These are phyloP conservation scores for Epinotia bilunana DNA, from an alignment of 2,888 invertebrate genomes.

Conservation along the genomic window DNA sequence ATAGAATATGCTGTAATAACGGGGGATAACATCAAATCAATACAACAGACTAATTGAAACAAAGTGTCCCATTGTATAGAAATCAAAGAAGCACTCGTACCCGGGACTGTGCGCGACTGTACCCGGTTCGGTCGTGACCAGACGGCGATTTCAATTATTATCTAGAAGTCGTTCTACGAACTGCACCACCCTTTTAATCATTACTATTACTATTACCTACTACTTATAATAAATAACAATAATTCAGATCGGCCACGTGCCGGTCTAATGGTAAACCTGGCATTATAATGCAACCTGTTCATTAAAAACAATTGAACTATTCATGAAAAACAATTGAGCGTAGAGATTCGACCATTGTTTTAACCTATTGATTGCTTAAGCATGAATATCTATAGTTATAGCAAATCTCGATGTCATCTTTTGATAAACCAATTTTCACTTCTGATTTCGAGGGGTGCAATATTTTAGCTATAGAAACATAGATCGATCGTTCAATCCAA, in stretches of 20 bases:
- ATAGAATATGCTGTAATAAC: too few relatives aligned
- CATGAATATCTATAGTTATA: too few relatives aligned
- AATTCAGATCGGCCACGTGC: conserved; percentile 30
- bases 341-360: too few relatives aligned
- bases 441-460: too few relatives aligned
- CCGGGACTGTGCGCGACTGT: conserved; percentile 54
- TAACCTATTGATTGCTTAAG: too few relatives aligned
- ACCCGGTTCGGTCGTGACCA: conserved; percentile 78
- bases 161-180: conserved; percentile 78
- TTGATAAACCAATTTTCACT: too few relatives aligned
- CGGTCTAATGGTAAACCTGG: background rate
- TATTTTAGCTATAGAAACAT: too few relatives aligned
- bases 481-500: too few relatives aligned
- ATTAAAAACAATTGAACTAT: background rate
- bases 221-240: conserved; percentile 35
- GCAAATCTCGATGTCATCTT: too few relatives aligned
- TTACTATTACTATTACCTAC: conserved; percentile 55
- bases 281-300: background rate
- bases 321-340: background rate
- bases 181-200: conserved; percentile 75
- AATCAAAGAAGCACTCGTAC: conserved; percentile 1
- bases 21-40: too few relatives aligned
- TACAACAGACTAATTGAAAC: too few relatives aligned
- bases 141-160: conserved; percentile 82
- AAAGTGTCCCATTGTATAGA: too few relatives aligned